Conservation (phyloP, 1,140 invertebrate species). For the Cryptotermes secundus region DNA sequence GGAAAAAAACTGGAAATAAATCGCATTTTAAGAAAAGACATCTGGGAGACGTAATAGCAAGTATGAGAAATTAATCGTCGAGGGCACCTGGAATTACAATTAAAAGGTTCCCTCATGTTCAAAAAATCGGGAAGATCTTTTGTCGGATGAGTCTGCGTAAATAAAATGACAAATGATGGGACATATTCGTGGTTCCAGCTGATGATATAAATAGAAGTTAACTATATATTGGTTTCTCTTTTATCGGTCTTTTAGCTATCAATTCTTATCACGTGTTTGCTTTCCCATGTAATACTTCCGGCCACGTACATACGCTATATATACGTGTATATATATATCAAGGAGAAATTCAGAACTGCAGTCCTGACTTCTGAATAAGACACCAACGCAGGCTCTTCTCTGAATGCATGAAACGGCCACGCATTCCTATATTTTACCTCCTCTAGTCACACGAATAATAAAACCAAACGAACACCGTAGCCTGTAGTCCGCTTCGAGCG, state of each 20-base stretch:
- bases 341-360: not conserved
- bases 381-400: too few relatives aligned
- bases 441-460: too few relatives aligned
- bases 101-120: not conserved
- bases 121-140: not conserved
- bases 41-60: not conserved
- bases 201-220: not conserved
- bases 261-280: not conserved
- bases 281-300: not conserved
- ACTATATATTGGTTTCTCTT: not conserved
- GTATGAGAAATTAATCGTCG: not conserved
- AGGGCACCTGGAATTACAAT: not conserved
- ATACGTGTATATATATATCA: too few relatives aligned
- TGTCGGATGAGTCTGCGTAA: not conserved
- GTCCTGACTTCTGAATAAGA: not conserved
- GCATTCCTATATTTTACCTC: too few relatives aligned
- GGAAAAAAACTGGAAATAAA: too few relatives aligned
- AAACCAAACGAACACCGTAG: too few relatives aligned
- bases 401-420: too few relatives aligned
- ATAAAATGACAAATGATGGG: constrained; percentile 13
- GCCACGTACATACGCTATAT: not conserved
- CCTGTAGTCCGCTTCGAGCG: too few relatives aligned
- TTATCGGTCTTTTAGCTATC: not conserved
- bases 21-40: not conserved
- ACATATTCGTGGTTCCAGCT: not conserved